Evolutionary conservation across 2,797 vertebrate genomes (phyloP).

Genomic region (Presbytis comata): DNA sequence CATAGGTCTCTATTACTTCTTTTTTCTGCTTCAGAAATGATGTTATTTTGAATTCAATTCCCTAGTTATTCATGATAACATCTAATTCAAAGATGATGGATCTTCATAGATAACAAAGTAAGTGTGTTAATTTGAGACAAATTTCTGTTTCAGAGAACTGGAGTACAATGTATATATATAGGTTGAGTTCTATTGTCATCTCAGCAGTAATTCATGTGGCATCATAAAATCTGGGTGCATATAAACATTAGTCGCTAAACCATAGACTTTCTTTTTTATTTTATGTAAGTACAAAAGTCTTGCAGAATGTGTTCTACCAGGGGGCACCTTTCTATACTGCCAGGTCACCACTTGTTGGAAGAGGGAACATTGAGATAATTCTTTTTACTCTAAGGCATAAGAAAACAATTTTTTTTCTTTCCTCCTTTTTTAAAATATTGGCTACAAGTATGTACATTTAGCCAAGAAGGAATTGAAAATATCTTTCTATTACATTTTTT

Average conservation of each 20-base stretch:
- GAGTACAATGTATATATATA: not conserved
- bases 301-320: rapidly evolving
- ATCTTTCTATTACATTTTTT: slow-evolving; percentile 74
- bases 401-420: not conserved
- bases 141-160: not conserved
- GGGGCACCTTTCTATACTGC: not conserved
- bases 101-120: not conserved
- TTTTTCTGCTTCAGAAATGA: not conserved
- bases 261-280: slow-evolving; percentile 20
- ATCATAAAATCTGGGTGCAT: not conserved
- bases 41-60: slow-evolving; percentile 29
- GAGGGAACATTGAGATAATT: not conserved
- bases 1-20: not conserved
- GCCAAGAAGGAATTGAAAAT: slow-evolving; percentile 70
- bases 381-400: not conserved
- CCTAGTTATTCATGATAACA: not conserved
- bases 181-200: not conserved
- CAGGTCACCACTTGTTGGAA: not conserved
- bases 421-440: not conserved
- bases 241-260: not conserved
- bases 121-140: not conserved
- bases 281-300: rapidly evolving
- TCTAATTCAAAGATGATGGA: not conserved
- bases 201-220: not conserved
- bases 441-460: slow-evolving; percentile 26